Evolutionary conservation across 1,140 invertebrate species (phyloP), one percentile per base, ranked within the genome.

Genomic region (Eciton burchellii): DNA sequence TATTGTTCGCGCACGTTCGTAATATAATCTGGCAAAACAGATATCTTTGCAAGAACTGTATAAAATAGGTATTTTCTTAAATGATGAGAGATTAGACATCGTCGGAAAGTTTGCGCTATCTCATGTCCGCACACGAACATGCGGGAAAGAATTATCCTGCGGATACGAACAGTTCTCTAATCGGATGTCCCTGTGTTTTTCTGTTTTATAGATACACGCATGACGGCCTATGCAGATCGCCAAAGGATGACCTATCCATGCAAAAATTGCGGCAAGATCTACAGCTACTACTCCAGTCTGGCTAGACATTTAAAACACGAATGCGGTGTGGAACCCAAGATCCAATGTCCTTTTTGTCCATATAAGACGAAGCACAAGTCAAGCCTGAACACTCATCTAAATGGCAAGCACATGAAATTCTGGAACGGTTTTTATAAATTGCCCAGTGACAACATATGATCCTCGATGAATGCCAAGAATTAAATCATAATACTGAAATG

Each of bases 301-400:
- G 91, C 92, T 3, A 90, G 93, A 62, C 94, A 95, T 72, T 82
- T 94, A 81, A 95, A 95, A 77, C 94, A 94, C 88, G 95, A 95
- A 76, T 95, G 95, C 72, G 95, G 95, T 3, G 92, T 94, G 11
- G 94, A 94, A 59, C 93, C 93, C 0, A 94, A 92, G 70, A 93
- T 94, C 60, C 92, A 91, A 66, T 94, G 95, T 88, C 93, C 92
- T 6, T 60, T 94, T 76, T 94, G 94, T 74, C 91, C 92, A 45
- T 92, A 93, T 83, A 90, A 76, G 56, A 89, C 90, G 1, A 93
- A 93, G 72, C 91, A 92, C 74, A 93, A 91, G 56, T 91, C 86
- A 26, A 92, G 92, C 59, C 70, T 93, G 54, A 94, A 93, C 82
- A 92, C 91, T 0, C 84, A 93, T 59, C 82, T 93, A 19, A 90